Evolutionary conservation across 1,140 invertebrate species (phyloP), one percentile per base, ranked within the genome.

Genomic region (Sweltsa coloradensis): DNA sequence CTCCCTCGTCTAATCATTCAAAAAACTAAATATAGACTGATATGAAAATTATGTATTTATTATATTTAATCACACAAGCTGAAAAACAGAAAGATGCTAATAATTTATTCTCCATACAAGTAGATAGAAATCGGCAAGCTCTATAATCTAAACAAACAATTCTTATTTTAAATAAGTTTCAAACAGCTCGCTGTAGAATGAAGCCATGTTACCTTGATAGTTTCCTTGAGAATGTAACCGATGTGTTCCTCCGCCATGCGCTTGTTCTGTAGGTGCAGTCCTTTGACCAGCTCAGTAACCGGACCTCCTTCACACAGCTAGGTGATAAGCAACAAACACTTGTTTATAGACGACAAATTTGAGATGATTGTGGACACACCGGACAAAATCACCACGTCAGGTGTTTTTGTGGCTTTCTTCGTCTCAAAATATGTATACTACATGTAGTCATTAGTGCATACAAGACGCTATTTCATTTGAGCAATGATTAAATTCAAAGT

Each of bases 171-270:
- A n/a, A n/a, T n/a, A n/a, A n/a, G n/a, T n/a, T n/a, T n/a, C n/a
- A n/a, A n/a, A n/a, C n/a, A n/a, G n/a, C n/a, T n/a, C n/a, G n/a
- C n/a, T n/a, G n/a, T n/a, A n/a, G n/a, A n/a, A n/a, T n/a, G n/a
- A n/a, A 26, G 5, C 13, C 40, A 14, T 13, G 63, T 70, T 72
- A 84, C 83, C 72, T 85, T 83, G 50, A 89, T 81, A 53, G 79
- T 78, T 75, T 92, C 87, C 58, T 79, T 83, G 40, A 93, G 70
- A 54, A 93, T 84, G 62, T 83, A 89, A 41, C 81, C 85, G 50
- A 93, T 89, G 57, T 93, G 81, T 58, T 85, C 79, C 62, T 93
- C 89, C 26, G 73, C 73, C 74, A 91, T 77, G 64, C 79, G 75
- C 60, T 79, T 78, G 58, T 83, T 78, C 46, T 72, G 64, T 21